Percentiles rank a stretch among this genome's conserved stretches.
phyloP scores from a whole-genome alignment of 2,797 vertebrate genomes.

The Chanos chanos region DNA sequence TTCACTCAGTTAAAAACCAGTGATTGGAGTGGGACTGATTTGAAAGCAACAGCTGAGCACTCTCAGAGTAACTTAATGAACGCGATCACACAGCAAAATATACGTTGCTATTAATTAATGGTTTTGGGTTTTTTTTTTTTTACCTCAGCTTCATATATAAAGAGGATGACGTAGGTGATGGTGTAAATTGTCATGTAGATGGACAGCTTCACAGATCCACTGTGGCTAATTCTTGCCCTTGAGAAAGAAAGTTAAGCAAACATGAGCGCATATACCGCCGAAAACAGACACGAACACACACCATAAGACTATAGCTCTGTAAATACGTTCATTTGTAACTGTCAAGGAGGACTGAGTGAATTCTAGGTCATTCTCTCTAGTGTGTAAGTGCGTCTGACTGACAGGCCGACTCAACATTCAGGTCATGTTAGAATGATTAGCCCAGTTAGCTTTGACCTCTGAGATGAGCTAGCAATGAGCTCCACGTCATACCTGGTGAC shows the following conservation, averaged over 20 bases:
- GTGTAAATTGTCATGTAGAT: slow-evolving; percentile 91
- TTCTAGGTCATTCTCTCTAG: background rate
- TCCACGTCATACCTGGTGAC: slow-evolving; percentile 77
- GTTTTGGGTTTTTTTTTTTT: slow-evolving; percentile 28
- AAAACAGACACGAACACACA: background rate
- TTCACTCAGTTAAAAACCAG: no score
- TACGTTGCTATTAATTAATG: background rate
- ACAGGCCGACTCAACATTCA: background rate
- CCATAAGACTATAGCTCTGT: no score
- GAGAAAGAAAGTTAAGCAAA: slow-evolving; percentile 24
- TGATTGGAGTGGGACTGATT: no score
- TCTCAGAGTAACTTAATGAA: no score
- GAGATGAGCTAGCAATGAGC: background rate
- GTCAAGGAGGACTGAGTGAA: background rate
- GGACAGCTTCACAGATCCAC: slow-evolving; percentile 85
- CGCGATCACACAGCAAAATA: no score
- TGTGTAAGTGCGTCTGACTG: background rate
- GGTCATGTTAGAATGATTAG: slow-evolving; percentile 1
- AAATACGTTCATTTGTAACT: background rate
- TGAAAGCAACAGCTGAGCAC: no score
- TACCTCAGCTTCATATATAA: slow-evolving; percentile 93
- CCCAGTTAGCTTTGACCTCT: slow-evolving; percentile 13
- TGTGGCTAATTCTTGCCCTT: slow-evolving; percentile 89
- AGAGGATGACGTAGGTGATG: slow-evolving; percentile 86
- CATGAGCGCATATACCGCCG: background rate